These are phyloP conservation scores for Thalpophila matura DNA, from an alignment of 2,888 invertebrate genomes.

Conservation along the genomic window DNA sequence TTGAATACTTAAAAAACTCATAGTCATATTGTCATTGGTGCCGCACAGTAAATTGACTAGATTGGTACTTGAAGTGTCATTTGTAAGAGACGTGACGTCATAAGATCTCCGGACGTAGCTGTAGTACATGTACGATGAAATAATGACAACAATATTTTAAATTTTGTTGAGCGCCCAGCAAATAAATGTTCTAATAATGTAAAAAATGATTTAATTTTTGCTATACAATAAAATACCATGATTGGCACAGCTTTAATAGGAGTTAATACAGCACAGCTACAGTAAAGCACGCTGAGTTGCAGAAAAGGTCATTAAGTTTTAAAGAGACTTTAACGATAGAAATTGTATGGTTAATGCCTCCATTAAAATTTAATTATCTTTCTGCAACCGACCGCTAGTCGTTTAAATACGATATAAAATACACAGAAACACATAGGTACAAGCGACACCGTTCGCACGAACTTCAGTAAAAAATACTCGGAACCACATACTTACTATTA, in stretches of 20 bases:
- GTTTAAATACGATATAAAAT: too few species aligned
- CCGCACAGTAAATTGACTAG: conserved; percentile 8
- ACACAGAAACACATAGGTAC: too few species aligned
- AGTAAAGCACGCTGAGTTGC: too few species aligned
- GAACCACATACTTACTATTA: too few species aligned
- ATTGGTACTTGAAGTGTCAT: conserved; percentile 19
- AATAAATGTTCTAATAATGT: background rate
- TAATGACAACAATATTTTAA: background rate
- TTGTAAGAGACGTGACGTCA: conserved; percentile 13
- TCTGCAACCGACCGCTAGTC: too few species aligned
- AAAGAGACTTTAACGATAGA: too few species aligned
- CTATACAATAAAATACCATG: background rate
- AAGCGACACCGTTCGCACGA: too few species aligned
- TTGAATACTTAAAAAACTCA: conserved; percentile 30
- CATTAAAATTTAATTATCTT: too few species aligned
- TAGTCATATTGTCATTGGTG: conserved; percentile 24
- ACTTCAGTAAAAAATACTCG: too few species aligned
- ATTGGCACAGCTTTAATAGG: background rate
- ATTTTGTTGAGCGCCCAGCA: background rate
- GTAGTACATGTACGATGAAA: background rate
- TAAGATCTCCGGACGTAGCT: background rate
- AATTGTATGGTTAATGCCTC: too few species aligned
- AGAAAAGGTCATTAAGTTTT: too few species aligned
- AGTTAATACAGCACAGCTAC: conserved; percentile 5
- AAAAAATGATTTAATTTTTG: background rate